These are phyloP conservation scores for Leptopilina syphax DNA, from an alignment of 2,888 invertebrate species.

Conservation along the genomic window DNA sequence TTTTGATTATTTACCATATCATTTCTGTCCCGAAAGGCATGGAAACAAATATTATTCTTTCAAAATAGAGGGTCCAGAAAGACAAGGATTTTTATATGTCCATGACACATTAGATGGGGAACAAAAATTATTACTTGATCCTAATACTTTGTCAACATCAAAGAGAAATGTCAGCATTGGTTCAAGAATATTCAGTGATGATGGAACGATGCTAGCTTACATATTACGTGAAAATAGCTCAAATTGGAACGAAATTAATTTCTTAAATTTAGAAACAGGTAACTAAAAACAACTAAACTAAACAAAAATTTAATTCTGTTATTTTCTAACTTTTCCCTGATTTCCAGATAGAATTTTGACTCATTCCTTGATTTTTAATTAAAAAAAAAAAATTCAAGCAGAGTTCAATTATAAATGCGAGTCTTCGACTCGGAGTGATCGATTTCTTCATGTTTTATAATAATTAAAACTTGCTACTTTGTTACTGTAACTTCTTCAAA, in stretches of 20 bases:
- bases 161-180: slow-evolving; percentile 93
- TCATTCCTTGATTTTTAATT: no score
- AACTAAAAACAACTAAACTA: no score
- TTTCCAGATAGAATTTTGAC: no score
- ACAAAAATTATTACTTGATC: slow-evolving; percentile 93
- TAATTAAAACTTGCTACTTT: no score
- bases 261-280: slow-evolving; percentile 87
- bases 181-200: slow-evolving; percentile 89
- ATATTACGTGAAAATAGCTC: slow-evolving; percentile 92
- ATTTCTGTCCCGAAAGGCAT: slow-evolving; percentile 88
- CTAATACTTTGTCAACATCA: slow-evolving; percentile 88
- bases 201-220: slow-evolving; percentile 94
- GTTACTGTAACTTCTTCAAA: no score
- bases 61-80: slow-evolving; percentile 69
- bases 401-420: no score
- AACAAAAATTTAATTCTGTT: no score
- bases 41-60: slow-evolving; percentile 79
- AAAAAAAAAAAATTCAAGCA: no score
- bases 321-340: no score
- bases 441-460: no score
- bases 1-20: slow-evolving; percentile 92
- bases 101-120: slow-evolving; percentile 88
- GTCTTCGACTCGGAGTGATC: no score
- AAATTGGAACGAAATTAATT: slow-evolving; percentile 95
- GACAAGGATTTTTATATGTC: slow-evolving; percentile 87